phyloP scores from a whole-genome alignment of 2,888 invertebrate species.

The Carabus problematicus region DNA sequence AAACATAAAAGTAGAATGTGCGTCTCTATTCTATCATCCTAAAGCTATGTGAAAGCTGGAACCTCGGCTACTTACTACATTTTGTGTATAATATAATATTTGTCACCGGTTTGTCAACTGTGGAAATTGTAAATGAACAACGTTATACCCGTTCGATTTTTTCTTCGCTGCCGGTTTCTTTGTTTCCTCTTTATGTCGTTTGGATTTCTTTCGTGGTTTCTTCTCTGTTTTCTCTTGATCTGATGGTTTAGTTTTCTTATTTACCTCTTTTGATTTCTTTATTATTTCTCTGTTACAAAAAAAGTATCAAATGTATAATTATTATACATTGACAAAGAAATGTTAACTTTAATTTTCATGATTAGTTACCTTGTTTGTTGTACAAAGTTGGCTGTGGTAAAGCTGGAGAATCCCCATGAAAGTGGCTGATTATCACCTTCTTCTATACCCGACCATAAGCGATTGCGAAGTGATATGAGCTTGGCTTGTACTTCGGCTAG shows the following conservation, averaged over 20 bases:
- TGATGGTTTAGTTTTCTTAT: slow-evolving; percentile 41
- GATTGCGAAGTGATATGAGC: slow-evolving; percentile 71
- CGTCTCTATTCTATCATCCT: too few species aligned
- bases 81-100: too few species aligned
- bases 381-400: slow-evolving; percentile 9
- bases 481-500: slow-evolving; percentile 72
- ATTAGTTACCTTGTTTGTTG: slow-evolving; percentile 17
- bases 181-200: slow-evolving; percentile 46
- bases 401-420: slow-evolving; percentile 65
- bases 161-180: slow-evolving; percentile 49
- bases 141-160: slow-evolving; percentile 53
- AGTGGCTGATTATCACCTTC: slow-evolving; percentile 62
- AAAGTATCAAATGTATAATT: not conserved
- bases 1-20: too few species aligned
- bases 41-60: too few species aligned
- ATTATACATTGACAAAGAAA: too few species aligned
- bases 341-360: not conserved
- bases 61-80: too few species aligned
- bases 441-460: slow-evolving; percentile 73
- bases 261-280: slow-evolving; percentile 19
- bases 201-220: slow-evolving; percentile 47
- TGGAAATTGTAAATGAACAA: slow-evolving; percentile 50
- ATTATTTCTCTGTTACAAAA: slow-evolving; percentile 13
- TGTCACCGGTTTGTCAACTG: not conserved
- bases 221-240: slow-evolving; percentile 49